These are phyloP conservation scores for Pyrgus malvae DNA, from an alignment of 2,888 invertebrate species.

Conservation along the genomic window DNA sequence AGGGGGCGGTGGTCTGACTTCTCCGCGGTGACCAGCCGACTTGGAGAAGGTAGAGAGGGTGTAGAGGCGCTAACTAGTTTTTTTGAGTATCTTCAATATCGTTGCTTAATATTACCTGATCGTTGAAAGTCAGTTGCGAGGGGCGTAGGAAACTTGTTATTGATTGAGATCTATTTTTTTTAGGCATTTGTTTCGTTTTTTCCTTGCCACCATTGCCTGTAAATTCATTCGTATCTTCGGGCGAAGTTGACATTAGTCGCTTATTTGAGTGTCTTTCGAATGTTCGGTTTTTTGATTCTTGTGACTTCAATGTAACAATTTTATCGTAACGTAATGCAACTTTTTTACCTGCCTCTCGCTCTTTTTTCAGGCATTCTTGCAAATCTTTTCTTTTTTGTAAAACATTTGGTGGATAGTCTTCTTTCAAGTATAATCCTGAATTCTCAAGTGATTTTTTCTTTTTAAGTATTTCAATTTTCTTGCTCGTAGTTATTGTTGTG, in stretches of 20 bases:
- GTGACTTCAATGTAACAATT: slow-evolving; percentile 29
- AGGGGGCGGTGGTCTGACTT: slow-evolving; percentile 21
- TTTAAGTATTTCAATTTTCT: slow-evolving; percentile 35
- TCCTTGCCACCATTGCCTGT: neutral
- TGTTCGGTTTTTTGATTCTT: slow-evolving; percentile 4
- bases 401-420: slow-evolving; percentile 34
- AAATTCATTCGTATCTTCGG: slow-evolving; percentile 11
- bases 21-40: slow-evolving; percentile 25
- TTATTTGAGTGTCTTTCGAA: slow-evolving; percentile 12
- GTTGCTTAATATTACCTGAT: neutral
- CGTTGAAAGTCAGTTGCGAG: slow-evolving; percentile 10
- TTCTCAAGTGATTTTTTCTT: slow-evolving; percentile 27
- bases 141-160: slow-evolving; percentile 29
- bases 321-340: slow-evolving; percentile 33
- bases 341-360: slow-evolving; percentile 31
- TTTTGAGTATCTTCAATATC: neutral
- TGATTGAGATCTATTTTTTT: slow-evolving; percentile 27
- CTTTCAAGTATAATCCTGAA: slow-evolving; percentile 33
- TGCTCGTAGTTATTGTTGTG: slow-evolving; percentile 29
- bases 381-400: slow-evolving; percentile 36
- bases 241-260: slow-evolving; percentile 26
- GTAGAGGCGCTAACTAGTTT: slow-evolving; percentile 11
- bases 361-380: slow-evolving; percentile 32
- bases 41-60: slow-evolving; percentile 19
- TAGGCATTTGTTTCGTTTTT: neutral